A percentile compares a stretch with the other conserved stretches of the same genome.
phyloP scores from a whole-genome alignment of 64 coral and sea anemone species.

The Platygyra sinensis region DNA sequence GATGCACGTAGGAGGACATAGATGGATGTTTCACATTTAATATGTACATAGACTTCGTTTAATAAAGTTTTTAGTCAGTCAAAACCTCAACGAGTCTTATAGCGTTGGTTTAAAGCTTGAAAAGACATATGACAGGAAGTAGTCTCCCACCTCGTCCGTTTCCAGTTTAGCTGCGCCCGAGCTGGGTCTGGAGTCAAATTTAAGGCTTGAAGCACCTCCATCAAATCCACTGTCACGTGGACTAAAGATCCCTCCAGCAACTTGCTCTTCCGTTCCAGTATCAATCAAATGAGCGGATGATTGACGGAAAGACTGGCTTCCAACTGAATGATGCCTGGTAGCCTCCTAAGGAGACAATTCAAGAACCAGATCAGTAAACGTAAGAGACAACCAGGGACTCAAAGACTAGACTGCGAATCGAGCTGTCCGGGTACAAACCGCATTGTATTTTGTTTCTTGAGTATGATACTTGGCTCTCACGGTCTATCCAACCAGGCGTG shows the following conservation, averaged over 20 bases:
- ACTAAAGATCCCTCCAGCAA: not conserved
- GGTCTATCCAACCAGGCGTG: no score
- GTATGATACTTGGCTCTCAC: no score
- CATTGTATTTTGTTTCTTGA: no score
- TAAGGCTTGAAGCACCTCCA: conserved; percentile 68
- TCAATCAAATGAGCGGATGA: conserved; percentile 65
- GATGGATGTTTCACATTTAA: no score
- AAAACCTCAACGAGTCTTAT: no score
- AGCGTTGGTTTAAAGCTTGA: no score
- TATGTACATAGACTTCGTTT: no score
- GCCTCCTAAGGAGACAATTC: conserved; percentile 5
- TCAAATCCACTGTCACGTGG: conserved; percentile 91
- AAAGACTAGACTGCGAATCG: no score
- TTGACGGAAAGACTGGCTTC: conserved; percentile 55
- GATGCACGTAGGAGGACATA: no score
- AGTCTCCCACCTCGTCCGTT: conserved; percentile 30
- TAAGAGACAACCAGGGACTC: no score
- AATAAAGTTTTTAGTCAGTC: no score
- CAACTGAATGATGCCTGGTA: conserved; percentile 60
- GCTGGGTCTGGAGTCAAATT: conserved; percentile 71
- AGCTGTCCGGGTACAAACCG: no score
- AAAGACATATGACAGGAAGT: not conserved
- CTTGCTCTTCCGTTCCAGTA: conserved; percentile 40
- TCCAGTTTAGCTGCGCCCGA: conserved; percentile 49
- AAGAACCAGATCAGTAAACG: not conserved